Evolutionary conservation across 2,888 invertebrate species (phyloP), one percentile per base, ranked within the genome.

Genomic region (Lysandra coridon): DNA sequence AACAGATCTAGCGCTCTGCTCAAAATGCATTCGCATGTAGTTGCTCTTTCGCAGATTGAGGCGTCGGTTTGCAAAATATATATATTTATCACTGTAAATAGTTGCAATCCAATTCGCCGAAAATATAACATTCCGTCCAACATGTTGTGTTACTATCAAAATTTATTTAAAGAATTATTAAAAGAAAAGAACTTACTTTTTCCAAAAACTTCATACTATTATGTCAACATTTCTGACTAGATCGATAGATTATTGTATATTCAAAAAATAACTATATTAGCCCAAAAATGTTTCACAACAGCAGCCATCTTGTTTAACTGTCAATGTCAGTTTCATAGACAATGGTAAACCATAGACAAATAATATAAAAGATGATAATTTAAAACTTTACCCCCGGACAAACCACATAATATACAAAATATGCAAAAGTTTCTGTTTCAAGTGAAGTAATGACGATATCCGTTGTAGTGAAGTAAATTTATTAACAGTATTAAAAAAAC

Each of bases 41-140:
- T 23, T 53, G 14, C 14, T 53, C 17, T 57, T 14, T 57, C 12
- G 57, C 17, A 4, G 57, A 17, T 12, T 2, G 49, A 10, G 49
- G 12, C 57, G 5, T 57, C 1, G 57, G 57, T 57, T 4, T 57
- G 57, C 57, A 57, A 57, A 57, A 74, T 30, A 57, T 30, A 33
- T 62, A 3, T 33, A 6, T 69, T 40, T 80, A 78, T 80, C 79
- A 78, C 80, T 82, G 81, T 82, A 82, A 80, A 82, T 82, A 82
- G 78, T 37, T 64, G 57, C 17, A n/a, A 75, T 74, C 78, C 64
- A 74, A 75, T 64, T 77, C 49, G 60, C 69, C 77, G 53, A 78
- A 73, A 53, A 77, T 33, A 89, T 88, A 86, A 84, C 85, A 90
- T 86, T 91, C 92, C 92, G 92, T 92, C 92, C 92, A 90, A 85